A percentile compares a stretch with the other conserved stretches of the same genome.
phyloP scores from a whole-genome alignment of 2,888 invertebrate species.

The Stenichneumon culpator region DNA sequence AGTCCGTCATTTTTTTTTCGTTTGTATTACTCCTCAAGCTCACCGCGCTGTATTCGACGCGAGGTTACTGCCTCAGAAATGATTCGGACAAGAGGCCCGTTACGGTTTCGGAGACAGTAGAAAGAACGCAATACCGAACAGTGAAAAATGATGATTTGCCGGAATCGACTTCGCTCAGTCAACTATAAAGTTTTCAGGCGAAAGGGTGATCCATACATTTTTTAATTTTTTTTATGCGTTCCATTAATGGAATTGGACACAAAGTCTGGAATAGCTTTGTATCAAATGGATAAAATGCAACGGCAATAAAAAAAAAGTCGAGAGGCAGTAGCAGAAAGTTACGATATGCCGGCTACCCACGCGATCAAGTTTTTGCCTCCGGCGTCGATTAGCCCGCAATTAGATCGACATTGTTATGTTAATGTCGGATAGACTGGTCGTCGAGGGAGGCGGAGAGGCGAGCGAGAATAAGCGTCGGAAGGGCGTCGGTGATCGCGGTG shows the following conservation, averaged over 20 bases:
- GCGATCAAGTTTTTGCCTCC: slow-evolving; percentile 68
- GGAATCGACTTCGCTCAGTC: background rate
- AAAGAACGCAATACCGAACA: background rate
- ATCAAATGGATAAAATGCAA: background rate
- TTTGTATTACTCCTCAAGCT: background rate
- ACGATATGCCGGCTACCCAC: background rate
- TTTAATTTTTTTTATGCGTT: too few relatives aligned
- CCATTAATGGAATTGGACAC: background rate
- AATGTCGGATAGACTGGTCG: slow-evolving; percentile 76
- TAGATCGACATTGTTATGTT: slow-evolving; percentile 84
- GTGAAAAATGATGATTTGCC: background rate
- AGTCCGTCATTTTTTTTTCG: slow-evolving; percentile 41
- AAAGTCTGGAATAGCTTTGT: background rate
- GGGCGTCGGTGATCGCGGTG: slow-evolving; percentile 57
- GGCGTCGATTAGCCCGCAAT: slow-evolving; percentile 83
- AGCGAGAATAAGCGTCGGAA: slow-evolving; percentile 53
- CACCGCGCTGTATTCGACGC: slow-evolving; percentile 6
- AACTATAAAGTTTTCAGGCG: background rate
- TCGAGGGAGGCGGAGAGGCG: slow-evolving; percentile 51
- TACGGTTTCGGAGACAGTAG: slow-evolving; percentile 4
- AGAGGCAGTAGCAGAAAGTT: background rate
- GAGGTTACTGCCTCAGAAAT: slow-evolving; percentile 26
- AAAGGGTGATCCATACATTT: background rate
- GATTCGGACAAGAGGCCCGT: slow-evolving; percentile 7
- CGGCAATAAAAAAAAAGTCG: background rate